Conservation (phyloP, 2,113 vertebrate species). For the Lepisosteus osseus region DNA sequence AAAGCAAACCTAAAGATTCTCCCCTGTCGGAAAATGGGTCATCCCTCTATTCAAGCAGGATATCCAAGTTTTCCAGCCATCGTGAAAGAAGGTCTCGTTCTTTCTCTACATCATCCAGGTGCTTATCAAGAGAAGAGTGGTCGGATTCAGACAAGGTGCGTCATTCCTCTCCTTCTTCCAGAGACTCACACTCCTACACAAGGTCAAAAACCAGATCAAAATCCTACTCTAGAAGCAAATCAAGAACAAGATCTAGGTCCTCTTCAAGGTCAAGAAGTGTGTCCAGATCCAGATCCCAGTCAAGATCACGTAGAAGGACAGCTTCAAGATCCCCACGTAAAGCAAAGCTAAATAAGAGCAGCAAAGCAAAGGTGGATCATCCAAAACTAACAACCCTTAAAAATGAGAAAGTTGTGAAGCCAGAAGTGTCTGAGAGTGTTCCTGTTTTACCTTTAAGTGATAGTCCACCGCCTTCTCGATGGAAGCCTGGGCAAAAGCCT, state of each 20-base stretch:
- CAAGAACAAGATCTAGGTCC: conserved; percentile 74
- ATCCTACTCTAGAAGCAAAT: conserved; percentile 70
- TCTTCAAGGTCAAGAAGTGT: conserved; percentile 62
- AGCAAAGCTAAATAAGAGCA: conserved; percentile 55
- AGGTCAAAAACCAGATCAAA: conserved; percentile 61
- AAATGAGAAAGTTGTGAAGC: conserved; percentile 51
- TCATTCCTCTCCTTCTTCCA: conserved; percentile 62
- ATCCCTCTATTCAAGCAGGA: conserved; percentile 63
- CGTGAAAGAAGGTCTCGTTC: conserved; percentile 65
- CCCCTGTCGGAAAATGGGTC: conserved; percentile 61
- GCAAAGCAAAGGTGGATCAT: conserved; percentile 60
- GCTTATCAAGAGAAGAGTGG: conserved; percentile 66
- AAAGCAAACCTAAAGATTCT: conserved; percentile 60
- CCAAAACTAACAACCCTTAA: conserved; percentile 53
- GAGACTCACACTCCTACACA: conserved; percentile 70
- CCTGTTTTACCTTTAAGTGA: conserved; percentile 90
- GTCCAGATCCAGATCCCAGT: conserved; percentile 49
- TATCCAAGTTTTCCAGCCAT: conserved; percentile 53
- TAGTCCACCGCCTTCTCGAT: conserved; percentile 93
- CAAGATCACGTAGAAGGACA: conserved; percentile 50
- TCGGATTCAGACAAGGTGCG: conserved; percentile 70
- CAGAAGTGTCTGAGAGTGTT: conserved; percentile 69
- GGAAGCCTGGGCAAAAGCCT: conserved; percentile 96
- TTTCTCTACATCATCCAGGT: conserved; percentile 61
- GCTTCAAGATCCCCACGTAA: conserved; percentile 64